These are phyloP conservation scores for Henicopernis longicauda DNA, from an alignment of 2,113 vertebrate species.

Conservation along the genomic window DNA sequence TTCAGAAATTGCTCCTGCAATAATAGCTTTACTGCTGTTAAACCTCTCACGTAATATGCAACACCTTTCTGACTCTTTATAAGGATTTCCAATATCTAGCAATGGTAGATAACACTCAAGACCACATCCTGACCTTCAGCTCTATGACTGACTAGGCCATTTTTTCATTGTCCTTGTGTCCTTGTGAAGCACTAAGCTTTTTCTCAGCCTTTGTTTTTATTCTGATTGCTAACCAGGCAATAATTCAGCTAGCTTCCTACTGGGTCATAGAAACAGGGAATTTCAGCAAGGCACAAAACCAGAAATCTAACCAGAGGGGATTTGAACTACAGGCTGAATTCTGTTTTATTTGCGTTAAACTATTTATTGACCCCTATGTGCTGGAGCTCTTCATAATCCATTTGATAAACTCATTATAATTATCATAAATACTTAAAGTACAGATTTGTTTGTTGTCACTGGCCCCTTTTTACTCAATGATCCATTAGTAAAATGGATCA, in stretches of 20 bases:
- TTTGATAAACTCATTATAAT: not conserved
- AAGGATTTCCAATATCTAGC: constrained; percentile 44
- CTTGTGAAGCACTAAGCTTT: constrained; percentile 43
- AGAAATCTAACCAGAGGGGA: not conserved
- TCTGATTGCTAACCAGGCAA: constrained; percentile 43
- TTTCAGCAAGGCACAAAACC: not conserved
- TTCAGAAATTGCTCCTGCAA: constrained; percentile 34
- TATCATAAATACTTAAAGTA: not conserved
- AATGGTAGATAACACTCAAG: constrained; percentile 36
- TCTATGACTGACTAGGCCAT: constrained; percentile 24
- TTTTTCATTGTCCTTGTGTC: not conserved
- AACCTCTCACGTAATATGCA: constrained; percentile 32
- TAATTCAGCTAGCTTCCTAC: constrained; percentile 43
- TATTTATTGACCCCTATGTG: not conserved
- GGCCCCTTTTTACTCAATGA: not conserved
- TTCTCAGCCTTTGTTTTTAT: constrained; percentile 57
- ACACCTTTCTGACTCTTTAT: constrained; percentile 24
- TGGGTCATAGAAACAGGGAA: not conserved
- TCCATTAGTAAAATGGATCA: not conserved
- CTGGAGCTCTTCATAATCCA: not conserved
- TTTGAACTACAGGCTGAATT: not conserved
- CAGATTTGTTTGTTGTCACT: not conserved
- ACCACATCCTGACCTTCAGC: constrained; percentile 59
- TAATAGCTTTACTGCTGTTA: constrained; percentile 28
- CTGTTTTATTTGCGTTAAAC: not conserved